Evolutionary conservation across 2,797 vertebrate species (phyloP), one percentile per base, ranked within the genome.

Genomic region (Phataginus tetradactyla): DNA sequence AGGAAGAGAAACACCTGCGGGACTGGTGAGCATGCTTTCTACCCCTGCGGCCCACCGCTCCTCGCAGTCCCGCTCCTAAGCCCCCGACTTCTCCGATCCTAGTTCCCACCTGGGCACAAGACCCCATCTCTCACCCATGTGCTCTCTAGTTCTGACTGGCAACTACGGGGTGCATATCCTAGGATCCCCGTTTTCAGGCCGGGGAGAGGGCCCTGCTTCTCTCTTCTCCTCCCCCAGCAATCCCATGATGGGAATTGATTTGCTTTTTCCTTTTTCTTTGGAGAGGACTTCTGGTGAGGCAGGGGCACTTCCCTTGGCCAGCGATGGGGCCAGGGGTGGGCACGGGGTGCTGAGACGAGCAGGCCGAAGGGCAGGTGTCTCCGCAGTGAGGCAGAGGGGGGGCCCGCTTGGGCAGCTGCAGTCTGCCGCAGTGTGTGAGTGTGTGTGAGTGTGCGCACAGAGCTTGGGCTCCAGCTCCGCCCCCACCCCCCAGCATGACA

Each of bases 401-500:
- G 87, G 91, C 53, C 27, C 4, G 74, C 92, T 74, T 37, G 42
- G 94, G 96, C 97, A 97, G 97, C 96, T 98, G 97, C 97, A 97
- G 96, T 96, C 27, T 97, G 96, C 97, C 96, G 97, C 97, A 98
- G 97, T 98, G 97, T 97, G 95, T 97, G 97, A 75, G 95, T 91
- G 97, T 88, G 84, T 87, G 94, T 75, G 97, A 89, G 97, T 96
- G 97, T 95, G 96, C 90, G 97, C 95, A 79, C 90, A 96, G 91
- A 93, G 98, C 97, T 86, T 93, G 32, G 92, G 90, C 96, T 91
- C 94, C 95, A 86, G 94, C 97, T 93, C 97, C 97, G 90, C 97
- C 97, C 91, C 97, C 96, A 81, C 94, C 93, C 95, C 95, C 96
- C 97, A 97, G 97, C 97, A 98, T 98, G 97, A 98, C 97, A 98